Percentiles rank a stretch among this genome's conserved stretches.
Conservation (phyloP, 2,113 vertebrate species). For the Chaetura pelagica region DNA sequence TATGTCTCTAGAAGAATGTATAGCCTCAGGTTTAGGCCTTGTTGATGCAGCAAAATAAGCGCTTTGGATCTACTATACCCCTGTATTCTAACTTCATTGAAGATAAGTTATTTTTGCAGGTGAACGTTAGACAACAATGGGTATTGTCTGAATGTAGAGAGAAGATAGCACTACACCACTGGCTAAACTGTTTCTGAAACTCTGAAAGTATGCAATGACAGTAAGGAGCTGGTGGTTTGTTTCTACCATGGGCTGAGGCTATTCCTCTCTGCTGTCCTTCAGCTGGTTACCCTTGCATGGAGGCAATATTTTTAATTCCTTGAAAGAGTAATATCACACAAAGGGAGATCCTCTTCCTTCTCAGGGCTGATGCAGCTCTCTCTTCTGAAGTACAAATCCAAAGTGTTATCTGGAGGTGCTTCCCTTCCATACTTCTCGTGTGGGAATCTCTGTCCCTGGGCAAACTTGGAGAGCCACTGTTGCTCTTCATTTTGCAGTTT, state of each 20-base stretch:
- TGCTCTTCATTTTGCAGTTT: not conserved
- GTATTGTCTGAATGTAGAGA: not conserved
- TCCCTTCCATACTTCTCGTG: not conserved
- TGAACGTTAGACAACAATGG: not conserved
- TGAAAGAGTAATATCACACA: not conserved
- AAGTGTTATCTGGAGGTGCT: not conserved
- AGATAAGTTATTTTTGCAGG: not conserved
- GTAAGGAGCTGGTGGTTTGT: not conserved
- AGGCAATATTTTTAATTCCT: not conserved
- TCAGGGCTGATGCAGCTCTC: not conserved
- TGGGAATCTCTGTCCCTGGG: not conserved
- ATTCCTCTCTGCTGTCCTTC: not conserved
- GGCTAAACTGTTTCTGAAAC: not conserved
- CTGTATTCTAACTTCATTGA: not conserved
- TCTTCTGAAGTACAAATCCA: not conserved
- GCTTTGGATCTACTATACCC: not conserved
- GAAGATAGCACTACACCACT: not conserved
- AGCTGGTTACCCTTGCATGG: not conserved
- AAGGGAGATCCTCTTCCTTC: not conserved
- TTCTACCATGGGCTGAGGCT: not conserved
- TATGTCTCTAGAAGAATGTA: not conserved
- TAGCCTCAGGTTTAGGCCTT: not conserved
- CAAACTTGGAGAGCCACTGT: not conserved
- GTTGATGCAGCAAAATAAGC: not conserved
- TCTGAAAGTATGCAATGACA: not conserved